These are phyloP conservation scores for Drosophila repleta DNA, from an alignment of 1,140 invertebrate species.

Conservation along the genomic window DNA sequence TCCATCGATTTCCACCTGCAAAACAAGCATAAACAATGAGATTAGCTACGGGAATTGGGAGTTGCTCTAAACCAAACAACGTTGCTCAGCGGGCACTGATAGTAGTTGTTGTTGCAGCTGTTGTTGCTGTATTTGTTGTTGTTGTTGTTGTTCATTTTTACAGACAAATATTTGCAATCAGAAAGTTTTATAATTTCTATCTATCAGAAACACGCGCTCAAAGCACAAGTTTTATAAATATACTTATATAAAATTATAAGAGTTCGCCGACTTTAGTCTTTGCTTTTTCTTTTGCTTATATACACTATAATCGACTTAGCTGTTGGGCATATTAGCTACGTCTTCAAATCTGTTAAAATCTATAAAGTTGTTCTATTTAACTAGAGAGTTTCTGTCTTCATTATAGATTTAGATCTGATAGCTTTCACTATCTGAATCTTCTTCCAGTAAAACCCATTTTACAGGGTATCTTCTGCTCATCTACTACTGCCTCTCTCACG, in stretches of 20 bases:
- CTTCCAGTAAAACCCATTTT: no score
- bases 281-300: not conserved
- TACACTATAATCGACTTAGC: not conserved
- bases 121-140: no score
- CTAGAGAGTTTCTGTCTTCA: not conserved
- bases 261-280: not conserved
- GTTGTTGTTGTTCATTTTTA: slow-evolving; percentile 18
- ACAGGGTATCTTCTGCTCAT: not conserved
- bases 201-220: not conserved
- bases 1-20: slow-evolving; percentile 95
- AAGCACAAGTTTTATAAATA: slow-evolving; percentile 17
- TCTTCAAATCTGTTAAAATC: no score
- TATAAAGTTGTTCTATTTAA: not conserved
- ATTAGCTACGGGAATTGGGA: slow-evolving; percentile 37
- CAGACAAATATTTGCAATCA: slow-evolving; percentile 27
- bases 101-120: not conserved
- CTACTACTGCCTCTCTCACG: no score
- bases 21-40: slow-evolving; percentile 49
- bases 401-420: no score
- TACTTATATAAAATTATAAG: slow-evolving; percentile 9
- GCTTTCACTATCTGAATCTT: no score
- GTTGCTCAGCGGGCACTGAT: no score
- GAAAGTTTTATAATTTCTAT: slow-evolving; percentile 20
- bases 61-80: not conserved
- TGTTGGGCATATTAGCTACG: no score